Conservation (phyloP, 2,797 vertebrate species). For the Pseudopleuronectes americanus region DNA sequence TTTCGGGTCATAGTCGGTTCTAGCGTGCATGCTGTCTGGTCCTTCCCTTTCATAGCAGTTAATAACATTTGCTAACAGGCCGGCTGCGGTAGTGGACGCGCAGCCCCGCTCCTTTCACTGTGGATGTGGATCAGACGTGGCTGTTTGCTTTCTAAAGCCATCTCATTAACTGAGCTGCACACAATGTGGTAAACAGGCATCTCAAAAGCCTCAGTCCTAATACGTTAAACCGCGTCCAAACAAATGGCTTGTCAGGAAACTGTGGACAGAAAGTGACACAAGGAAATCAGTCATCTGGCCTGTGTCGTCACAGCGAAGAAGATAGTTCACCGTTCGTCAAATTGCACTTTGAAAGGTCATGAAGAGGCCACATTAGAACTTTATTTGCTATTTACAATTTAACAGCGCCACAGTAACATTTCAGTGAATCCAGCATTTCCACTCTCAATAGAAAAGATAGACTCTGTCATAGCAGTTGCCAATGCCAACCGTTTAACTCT, state of each 20-base stretch:
- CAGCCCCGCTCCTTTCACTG: slow-evolving; percentile 29
- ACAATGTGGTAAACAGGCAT: slow-evolving; percentile 45
- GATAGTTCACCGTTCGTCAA: not conserved
- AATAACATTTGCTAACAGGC: slow-evolving; percentile 58
- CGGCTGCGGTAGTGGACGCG: slow-evolving; percentile 20
- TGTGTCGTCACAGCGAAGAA: not conserved
- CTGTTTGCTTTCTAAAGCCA: slow-evolving; percentile 60
- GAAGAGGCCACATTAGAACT: slow-evolving; percentile 19
- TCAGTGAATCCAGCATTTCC: slow-evolving; percentile 22
- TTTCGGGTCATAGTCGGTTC: slow-evolving; percentile 47
- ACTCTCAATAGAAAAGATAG: slow-evolving; percentile 5
- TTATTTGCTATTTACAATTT: not conserved
- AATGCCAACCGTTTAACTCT: slow-evolving; percentile 30
- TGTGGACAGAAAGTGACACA: not conserved
- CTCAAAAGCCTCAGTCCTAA: slow-evolving; percentile 34
- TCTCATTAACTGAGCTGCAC: slow-evolving; percentile 49
- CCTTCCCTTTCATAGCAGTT: slow-evolving; percentile 41
- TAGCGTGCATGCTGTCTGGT: slow-evolving; percentile 41
- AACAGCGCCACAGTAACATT: not conserved
- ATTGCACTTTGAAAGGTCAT: slow-evolving; percentile 27
- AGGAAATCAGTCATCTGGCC: slow-evolving; percentile 1
- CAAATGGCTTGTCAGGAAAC: slow-evolving; percentile 32
- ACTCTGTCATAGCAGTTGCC: slow-evolving; percentile 22
- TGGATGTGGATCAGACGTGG: slow-evolving; percentile 41
- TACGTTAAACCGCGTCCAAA: slow-evolving; percentile 43